A percentile compares a stretch with the other conserved stretches of the same genome.
Conservation (phyloP, 2,797 vertebrate species). For the Acanthurus leucopareius region DNA sequence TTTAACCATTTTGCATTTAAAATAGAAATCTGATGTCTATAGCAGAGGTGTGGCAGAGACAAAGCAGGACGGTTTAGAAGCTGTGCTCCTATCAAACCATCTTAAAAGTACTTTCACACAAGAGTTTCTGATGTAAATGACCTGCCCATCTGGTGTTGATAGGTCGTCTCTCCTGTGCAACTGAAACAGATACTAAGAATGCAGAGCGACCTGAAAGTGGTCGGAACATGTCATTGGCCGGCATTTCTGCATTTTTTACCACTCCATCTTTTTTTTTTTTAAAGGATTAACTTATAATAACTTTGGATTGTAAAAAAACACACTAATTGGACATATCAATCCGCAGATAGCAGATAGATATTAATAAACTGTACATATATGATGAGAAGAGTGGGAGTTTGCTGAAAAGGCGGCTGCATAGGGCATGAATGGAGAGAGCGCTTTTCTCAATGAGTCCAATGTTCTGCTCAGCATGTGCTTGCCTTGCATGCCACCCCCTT, state of each 20-base stretch:
- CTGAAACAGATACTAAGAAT: constrained; percentile 51
- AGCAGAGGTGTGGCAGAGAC: constrained; percentile 38
- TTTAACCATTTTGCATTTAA: constrained; percentile 34
- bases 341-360: constrained; percentile 9
- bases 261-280: background rate
- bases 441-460: constrained; percentile 86
- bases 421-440: constrained; percentile 78
- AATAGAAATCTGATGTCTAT: constrained; percentile 33
- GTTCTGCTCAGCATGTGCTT: constrained; percentile 86
- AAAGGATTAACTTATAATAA: background rate
- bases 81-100: constrained; percentile 41
- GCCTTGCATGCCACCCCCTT: constrained; percentile 77
- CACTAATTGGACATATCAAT: background rate
- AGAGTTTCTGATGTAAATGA: constrained; percentile 71
- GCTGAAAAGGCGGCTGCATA: constrained; percentile 55
- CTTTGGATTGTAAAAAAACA: constrained; percentile 1
- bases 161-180: constrained; percentile 31
- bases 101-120: constrained; percentile 37
- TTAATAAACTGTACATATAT: constrained; percentile 55
- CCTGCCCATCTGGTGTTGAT: constrained; percentile 57
- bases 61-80: constrained; percentile 7
- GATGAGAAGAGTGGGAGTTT: constrained; percentile 49
- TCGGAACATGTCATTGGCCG: background rate
- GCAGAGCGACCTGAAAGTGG: constrained; percentile 25
- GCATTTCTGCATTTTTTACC: constrained; percentile 1